These are phyloP conservation scores for Heptranchias perlo DNA, from an alignment of 2,113 vertebrate species.

Conservation along the genomic window DNA sequence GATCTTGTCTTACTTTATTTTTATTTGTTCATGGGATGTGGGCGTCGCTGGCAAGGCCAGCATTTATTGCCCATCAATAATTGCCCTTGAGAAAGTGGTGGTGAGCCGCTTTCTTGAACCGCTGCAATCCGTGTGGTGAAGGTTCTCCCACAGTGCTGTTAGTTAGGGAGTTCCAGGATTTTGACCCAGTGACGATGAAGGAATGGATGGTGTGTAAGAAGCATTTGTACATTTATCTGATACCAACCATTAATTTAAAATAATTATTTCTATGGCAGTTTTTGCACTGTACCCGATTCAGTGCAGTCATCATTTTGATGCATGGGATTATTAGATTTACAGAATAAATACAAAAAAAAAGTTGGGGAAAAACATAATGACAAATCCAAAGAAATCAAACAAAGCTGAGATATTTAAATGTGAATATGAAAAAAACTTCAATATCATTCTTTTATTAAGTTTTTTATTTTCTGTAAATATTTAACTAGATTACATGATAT, in stretches of 20 bases:
- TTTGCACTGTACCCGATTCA: background rate
- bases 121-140: no score
- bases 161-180: no score
- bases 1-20: background rate
- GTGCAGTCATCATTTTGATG: background rate
- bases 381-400: background rate
- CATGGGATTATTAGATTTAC: background rate
- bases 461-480: background rate
- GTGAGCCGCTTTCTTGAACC: no score
- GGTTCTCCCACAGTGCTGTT: no score
- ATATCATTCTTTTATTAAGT: background rate
- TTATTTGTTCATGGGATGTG: no score
- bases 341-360: background rate
- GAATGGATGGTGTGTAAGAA: no score
- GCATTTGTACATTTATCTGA: background rate
- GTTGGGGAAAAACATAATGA: background rate
- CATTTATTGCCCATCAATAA: no score
- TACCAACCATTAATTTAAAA: background rate
- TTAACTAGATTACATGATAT: background rate
- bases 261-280: background rate
- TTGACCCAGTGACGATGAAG: no score
- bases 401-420: background rate
- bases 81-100: no score
- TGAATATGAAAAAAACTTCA: background rate
- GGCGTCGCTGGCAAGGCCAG: no score